Evolutionary conservation across 2,888 invertebrate species (phyloP), one percentile per base, ranked within the genome.

Genomic region (Andrena haemorrhoa): DNA sequence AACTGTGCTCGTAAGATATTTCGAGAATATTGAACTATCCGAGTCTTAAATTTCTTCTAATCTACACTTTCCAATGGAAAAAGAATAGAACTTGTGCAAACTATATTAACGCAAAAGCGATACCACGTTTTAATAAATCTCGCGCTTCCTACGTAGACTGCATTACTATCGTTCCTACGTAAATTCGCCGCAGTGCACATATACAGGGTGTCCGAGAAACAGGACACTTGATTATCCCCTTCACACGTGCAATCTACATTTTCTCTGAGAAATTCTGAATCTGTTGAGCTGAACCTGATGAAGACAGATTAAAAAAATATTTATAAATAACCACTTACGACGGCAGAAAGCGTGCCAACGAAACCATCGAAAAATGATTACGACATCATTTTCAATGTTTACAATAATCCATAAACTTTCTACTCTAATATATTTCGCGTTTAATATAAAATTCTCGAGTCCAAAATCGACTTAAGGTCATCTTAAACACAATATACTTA

Each of bases 141-240:
- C 16, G 20, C 31, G 16, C 70, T 61, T 66, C 58, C 66, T 68
- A 72, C 53, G 61, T 74, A 66, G 35, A 75, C 41, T 47, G 26
- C 41, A 66, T 61, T 58, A 72, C 81, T 53, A 73, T 49, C 77
- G 58, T 58, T 31, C 12, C 41, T 49, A 49, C 75, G 64, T 61
- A 82, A 82, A 74, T 82, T 71, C 31, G 56, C 73, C 70, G 29
- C 70, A 70, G 12, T 53, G 56, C 61, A 41, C 31, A 70, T 10
- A 26, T 56, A 56, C 56, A 26, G 23, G 56, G 56, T 23, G 56
- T 26, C 56, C 26, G 1, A 56, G 10, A 56, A 53, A 53, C 8
- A 53, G 51, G 6, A 5, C n/a, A 20, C 51, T 1, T 6, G 7
- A 51, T 51, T 51, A 20, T 7, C 20, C 51, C 16, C 49, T 49